phyloP scores from a whole-genome alignment of 2,888 invertebrate genomes.

The Polyommatus icarus region DNA sequence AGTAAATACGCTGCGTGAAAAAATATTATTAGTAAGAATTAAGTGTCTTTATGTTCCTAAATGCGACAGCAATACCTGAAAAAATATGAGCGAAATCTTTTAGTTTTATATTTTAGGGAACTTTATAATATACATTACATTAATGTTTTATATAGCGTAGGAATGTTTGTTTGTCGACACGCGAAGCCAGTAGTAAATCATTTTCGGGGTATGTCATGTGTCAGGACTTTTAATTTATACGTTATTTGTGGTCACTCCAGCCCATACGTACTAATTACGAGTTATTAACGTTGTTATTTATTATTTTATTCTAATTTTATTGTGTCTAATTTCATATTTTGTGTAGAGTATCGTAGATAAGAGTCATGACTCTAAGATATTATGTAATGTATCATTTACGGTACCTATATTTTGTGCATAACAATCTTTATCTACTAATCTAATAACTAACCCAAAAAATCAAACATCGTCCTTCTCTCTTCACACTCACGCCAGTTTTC shows the following conservation, averaged over 20 bases:
- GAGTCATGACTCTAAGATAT: neutral
- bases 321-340: slow-evolving; percentile 5
- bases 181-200: slow-evolving; percentile 13
- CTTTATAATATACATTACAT: neutral
- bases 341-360: neutral
- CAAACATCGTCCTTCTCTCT: too few species aligned
- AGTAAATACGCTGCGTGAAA: too few species aligned
- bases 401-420: too few species aligned
- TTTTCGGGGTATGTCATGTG: slow-evolving; percentile 14
- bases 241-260: slow-evolving; percentile 14
- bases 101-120: neutral
- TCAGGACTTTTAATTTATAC: slow-evolving; percentile 25
- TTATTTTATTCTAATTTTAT: slow-evolving; percentile 11
- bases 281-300: slow-evolving; percentile 3
- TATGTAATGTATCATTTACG: too few species aligned
- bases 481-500: too few species aligned
- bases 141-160: neutral
- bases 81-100: neutral
- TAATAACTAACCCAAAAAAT: too few species aligned
- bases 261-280: slow-evolving; percentile 23
- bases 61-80: too few species aligned
- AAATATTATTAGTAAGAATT: too few species aligned
- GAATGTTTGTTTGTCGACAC: slow-evolving; percentile 27
- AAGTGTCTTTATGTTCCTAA: too few species aligned
- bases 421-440: too few species aligned